A percentile compares a stretch with the other conserved stretches of the same genome.
Evolutionary conservation across 2,113 vertebrate species (phyloP).

Genomic region (Salvelinus namaycush): DNA sequence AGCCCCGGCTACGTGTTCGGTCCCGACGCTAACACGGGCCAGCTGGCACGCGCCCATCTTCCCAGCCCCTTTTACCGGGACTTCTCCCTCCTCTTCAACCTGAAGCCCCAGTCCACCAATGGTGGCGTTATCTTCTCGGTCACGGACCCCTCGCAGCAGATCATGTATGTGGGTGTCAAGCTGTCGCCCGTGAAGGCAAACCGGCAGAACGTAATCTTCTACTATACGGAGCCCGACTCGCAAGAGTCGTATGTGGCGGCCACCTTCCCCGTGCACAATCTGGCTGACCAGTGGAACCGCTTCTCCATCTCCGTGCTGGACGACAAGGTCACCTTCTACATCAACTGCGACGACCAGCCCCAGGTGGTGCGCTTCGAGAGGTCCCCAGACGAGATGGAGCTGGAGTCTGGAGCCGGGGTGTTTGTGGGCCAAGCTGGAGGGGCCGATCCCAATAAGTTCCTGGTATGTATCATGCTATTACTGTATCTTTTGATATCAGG

Average conservation of each 20-base stretch:
- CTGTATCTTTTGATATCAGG: no score
- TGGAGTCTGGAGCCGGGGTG: slow-evolving; percentile 78
- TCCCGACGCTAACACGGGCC: slow-evolving; percentile 64
- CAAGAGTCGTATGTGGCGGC: slow-evolving; percentile 75
- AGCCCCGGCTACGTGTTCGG: slow-evolving; percentile 75
- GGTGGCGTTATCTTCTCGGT: slow-evolving; percentile 84
- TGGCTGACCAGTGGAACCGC: slow-evolving; percentile 78
- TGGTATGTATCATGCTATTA: slow-evolving; percentile 68
- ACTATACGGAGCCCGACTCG: slow-evolving; percentile 84
- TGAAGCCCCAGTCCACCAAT: slow-evolving; percentile 73
- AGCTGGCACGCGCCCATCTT: slow-evolving; percentile 79
- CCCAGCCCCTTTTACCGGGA: slow-evolving; percentile 83
- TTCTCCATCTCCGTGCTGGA: slow-evolving; percentile 82
- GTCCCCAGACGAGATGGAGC: slow-evolving; percentile 79
- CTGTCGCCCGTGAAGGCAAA: slow-evolving; percentile 62
- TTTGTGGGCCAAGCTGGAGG: slow-evolving; percentile 89
- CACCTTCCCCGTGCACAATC: slow-evolving; percentile 77
- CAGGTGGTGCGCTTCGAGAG: slow-evolving; percentile 75
- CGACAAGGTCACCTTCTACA: slow-evolving; percentile 75
- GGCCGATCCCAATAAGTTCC: slow-evolving; percentile 82
- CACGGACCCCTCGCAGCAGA: slow-evolving; percentile 77
- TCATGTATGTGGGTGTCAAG: slow-evolving; percentile 86
- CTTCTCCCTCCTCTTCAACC: slow-evolving; percentile 86
- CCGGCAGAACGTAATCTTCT: slow-evolving; percentile 80
- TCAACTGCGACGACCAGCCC: slow-evolving; percentile 78